These are phyloP conservation scores for Acanthiza pusilla DNA, from an alignment of 2,797 vertebrate species.

Conservation along the genomic window DNA sequence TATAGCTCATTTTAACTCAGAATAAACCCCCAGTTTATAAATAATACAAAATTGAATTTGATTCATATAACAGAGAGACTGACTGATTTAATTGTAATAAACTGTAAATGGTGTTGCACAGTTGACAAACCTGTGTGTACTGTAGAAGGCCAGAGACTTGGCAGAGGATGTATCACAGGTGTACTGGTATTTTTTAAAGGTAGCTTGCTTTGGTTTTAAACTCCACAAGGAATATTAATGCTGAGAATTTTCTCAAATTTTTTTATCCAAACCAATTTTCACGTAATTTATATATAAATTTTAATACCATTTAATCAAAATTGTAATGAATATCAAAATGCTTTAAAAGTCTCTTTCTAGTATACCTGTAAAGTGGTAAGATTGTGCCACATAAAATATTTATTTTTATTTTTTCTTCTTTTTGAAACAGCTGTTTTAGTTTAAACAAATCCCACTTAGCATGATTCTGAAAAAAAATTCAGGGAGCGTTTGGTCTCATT, in stretches of 20 bases:
- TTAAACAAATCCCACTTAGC: conserved; percentile 63
- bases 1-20: conserved; percentile 72
- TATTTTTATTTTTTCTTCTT: conserved; percentile 65
- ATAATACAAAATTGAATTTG: conserved; percentile 71
- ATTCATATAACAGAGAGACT: conserved; percentile 76
- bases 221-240: conserved; percentile 59
- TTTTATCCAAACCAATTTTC: conserved; percentile 57
- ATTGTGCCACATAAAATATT: conserved; percentile 69
- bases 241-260: conserved; percentile 51
- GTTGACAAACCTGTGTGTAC: conserved; percentile 78
- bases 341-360: conserved; percentile 71
- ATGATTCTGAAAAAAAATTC: conserved; percentile 60
- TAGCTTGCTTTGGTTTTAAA: conserved; percentile 62
- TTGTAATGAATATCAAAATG: conserved; percentile 65
- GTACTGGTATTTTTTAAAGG: conserved; percentile 58
- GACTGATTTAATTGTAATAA: conserved; percentile 77
- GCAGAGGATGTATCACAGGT: conserved; percentile 74
- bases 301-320: conserved; percentile 71
- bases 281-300: conserved; percentile 66
- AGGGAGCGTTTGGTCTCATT: conserved; percentile 71
- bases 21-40: conserved; percentile 71
- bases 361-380: conserved; percentile 67
- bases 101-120: conserved; percentile 78
- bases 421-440: conserved; percentile 62
- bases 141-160: conserved; percentile 74